Evolutionary conservation across 2,888 invertebrate genomes (phyloP).

Genomic region (Aleiodes alternator): DNA sequence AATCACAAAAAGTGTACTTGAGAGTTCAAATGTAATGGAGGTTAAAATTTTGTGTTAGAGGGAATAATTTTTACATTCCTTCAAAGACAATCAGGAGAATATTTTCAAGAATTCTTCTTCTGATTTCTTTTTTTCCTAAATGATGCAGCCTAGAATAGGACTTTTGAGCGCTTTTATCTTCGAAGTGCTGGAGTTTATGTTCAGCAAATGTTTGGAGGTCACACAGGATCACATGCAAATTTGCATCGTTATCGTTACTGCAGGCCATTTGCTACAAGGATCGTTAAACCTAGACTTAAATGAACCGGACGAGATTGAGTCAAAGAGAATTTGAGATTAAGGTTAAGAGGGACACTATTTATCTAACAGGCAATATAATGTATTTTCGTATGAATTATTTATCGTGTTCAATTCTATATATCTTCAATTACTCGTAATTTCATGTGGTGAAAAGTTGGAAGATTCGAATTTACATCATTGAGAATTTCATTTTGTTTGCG

Average conservation of each 20-base stretch:
- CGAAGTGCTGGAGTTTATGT: not conserved
- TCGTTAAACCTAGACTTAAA: slow-evolving; percentile 16
- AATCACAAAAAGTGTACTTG: too few relatives aligned
- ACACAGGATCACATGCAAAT: slow-evolving; percentile 13
- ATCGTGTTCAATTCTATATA: not conserved
- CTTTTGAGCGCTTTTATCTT: not conserved
- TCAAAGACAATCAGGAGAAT: too few relatives aligned
- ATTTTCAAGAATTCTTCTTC: too few relatives aligned
- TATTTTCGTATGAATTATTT: slow-evolving; percentile 3
- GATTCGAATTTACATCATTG: not conserved
- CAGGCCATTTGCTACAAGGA: slow-evolving; percentile 20
- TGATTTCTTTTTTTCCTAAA: too few relatives aligned
- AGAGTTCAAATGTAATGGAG: too few relatives aligned
- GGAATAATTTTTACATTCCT: too few relatives aligned
- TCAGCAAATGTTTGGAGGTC: slow-evolving; percentile 3
- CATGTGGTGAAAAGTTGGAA: not conserved
- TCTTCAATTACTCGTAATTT: not conserved
- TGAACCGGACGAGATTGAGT: slow-evolving; percentile 22
- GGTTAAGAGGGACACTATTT: slow-evolving; percentile 12
- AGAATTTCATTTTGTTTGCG: too few relatives aligned
- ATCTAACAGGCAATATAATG: slow-evolving; percentile 2
- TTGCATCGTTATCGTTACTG: slow-evolving; percentile 28
- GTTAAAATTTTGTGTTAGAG: too few relatives aligned
- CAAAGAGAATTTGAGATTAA: slow-evolving; percentile 16
- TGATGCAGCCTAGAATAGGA: too few relatives aligned